Conservation (phyloP, 2,113 vertebrate genomes). For the Platysternon megacephalum region DNA sequence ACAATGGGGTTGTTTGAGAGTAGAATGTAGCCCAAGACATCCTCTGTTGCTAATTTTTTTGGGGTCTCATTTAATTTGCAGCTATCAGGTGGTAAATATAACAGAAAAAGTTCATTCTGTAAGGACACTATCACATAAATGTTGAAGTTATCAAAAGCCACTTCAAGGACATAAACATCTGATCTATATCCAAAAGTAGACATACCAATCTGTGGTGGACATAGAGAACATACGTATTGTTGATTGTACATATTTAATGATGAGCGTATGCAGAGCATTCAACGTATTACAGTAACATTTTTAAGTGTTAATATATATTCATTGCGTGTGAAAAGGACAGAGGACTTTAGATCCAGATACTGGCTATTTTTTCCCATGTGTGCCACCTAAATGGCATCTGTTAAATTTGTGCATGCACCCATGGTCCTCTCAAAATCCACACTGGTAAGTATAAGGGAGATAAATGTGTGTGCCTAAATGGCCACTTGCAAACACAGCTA, state of each 20-base stretch:
- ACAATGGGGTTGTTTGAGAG: background rate
- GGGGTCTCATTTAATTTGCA: background rate
- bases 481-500: background rate
- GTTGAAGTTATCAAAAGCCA: background rate
- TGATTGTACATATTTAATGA: background rate
- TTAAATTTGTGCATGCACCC: background rate
- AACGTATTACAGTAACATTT: background rate
- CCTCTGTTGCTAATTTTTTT: background rate
- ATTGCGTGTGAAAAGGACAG: background rate
- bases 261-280: background rate
- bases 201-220: background rate
- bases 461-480: background rate
- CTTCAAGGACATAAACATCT: background rate
- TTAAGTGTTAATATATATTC: background rate
- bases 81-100: background rate
- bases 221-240: background rate
- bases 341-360: background rate
- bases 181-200: background rate
- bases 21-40: background rate
- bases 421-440: background rate
- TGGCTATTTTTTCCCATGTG: background rate
- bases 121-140: background rate
- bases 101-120: background rate
- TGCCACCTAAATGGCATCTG: accelerated
- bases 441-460: background rate